Evolutionary conservation across 2,113 vertebrate genomes (phyloP).

Genomic region (Galbula dea): DNA sequence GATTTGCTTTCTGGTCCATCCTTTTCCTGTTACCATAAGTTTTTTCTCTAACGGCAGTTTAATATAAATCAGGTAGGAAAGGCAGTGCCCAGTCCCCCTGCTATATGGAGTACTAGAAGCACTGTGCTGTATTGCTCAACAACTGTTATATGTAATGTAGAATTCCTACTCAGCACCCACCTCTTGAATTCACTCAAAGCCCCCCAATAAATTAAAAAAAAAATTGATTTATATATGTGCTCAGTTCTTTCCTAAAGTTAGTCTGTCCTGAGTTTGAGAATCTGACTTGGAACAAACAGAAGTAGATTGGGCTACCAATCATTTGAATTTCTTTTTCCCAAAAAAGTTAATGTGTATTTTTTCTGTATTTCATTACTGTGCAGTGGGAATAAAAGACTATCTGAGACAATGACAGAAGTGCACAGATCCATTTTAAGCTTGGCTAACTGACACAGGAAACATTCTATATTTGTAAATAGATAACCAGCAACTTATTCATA

Average conservation of each 20-base stretch:
- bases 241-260: not conserved
- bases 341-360: not conserved
- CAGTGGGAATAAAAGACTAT: not conserved
- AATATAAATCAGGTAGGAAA: not conserved
- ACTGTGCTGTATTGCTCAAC: not conserved
- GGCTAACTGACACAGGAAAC: not conserved
- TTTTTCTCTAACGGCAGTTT: not conserved
- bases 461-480: not conserved
- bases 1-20: not conserved
- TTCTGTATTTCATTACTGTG: not conserved
- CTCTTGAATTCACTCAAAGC: not conserved
- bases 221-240: not conserved
- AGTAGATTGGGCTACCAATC: not conserved
- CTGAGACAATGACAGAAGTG: not conserved
- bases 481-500: slow-evolving; percentile 15
- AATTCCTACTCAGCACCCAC: not conserved
- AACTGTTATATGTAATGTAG: not conserved
- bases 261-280: not conserved
- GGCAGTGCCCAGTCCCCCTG: not conserved
- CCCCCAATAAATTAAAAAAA: not conserved
- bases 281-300: not conserved
- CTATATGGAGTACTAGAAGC: not conserved
- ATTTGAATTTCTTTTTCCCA: not conserved
- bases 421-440: not conserved
- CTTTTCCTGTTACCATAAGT: not conserved